Evolutionary conservation across 2,888 invertebrate species (phyloP).

Genomic region (Idaea straminata): DNA sequence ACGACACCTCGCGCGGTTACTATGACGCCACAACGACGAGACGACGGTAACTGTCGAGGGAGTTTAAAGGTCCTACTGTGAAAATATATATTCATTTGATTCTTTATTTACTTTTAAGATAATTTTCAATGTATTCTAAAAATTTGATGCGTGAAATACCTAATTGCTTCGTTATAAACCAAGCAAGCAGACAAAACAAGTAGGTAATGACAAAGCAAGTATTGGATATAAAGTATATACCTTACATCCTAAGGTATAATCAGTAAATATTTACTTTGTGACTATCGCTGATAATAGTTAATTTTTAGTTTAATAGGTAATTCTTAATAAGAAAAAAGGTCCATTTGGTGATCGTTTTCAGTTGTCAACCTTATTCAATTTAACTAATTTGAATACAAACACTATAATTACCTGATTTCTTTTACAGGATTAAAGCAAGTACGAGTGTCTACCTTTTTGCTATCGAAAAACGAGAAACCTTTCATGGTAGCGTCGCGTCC

Average conservation of each 20-base stretch:
- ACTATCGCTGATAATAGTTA: conserved; percentile 6
- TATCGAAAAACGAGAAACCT: conserved; percentile 27
- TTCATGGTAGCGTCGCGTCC: conserved; percentile 49
- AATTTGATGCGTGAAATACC: too few species aligned
- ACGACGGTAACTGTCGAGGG: conserved; percentile 33
- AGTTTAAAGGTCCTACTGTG: background rate
- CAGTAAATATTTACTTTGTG: too few species aligned
- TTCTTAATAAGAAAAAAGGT: background rate
- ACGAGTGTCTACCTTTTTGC: background rate
- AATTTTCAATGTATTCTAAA: too few species aligned
- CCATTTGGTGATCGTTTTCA: background rate
- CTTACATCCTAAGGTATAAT: too few species aligned
- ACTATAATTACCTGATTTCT: background rate
- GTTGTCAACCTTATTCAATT: background rate
- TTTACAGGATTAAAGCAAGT: background rate
- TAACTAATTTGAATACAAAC: background rate
- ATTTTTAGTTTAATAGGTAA: background rate
- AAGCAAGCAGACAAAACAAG: too few species aligned
- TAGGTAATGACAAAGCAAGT: too few species aligned
- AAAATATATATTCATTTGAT: too few species aligned
- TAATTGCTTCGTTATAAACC: too few species aligned
- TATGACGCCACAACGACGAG: conserved; percentile 32
- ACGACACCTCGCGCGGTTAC: conserved; percentile 34
- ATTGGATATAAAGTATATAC: too few species aligned
- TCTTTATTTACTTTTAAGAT: too few species aligned